Percentiles rank a stretch among this genome's conserved stretches.
Evolutionary conservation across 2,113 vertebrate genomes (phyloP).

Genomic region (Entomyzon cyanotis): DNA sequence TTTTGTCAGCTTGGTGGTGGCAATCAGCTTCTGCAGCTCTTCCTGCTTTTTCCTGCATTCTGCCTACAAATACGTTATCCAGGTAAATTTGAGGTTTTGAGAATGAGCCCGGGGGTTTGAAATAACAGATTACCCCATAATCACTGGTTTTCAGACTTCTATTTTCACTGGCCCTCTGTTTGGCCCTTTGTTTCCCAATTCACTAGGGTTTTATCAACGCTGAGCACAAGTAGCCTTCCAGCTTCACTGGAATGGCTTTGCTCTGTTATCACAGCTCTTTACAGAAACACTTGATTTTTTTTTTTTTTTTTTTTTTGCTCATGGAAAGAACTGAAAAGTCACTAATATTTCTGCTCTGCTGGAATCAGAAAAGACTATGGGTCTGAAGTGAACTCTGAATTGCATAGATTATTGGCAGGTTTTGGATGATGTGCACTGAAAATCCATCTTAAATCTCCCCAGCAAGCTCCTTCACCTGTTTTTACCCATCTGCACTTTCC

Average conservation of each 20-base stretch:
- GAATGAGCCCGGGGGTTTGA: background rate
- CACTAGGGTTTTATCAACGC: background rate
- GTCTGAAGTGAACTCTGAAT: background rate
- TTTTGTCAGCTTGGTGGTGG: background rate
- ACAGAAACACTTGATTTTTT: background rate
- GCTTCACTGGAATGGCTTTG: background rate
- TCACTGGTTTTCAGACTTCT: background rate
- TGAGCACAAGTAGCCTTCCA: background rate
- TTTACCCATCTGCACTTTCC: background rate
- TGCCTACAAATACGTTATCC: background rate
- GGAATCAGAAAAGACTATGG: background rate
- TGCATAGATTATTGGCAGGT: background rate
- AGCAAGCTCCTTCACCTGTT: background rate
- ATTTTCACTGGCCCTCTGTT: background rate
- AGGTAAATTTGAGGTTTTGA: background rate
- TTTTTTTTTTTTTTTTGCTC: background rate
- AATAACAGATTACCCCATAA: background rate
- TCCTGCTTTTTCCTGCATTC: background rate
- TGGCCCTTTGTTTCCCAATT: background rate
- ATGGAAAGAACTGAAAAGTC: background rate
- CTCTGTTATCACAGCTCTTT: background rate
- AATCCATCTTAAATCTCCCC: background rate
- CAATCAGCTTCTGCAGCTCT: background rate
- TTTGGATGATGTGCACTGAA: background rate
- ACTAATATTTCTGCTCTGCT: background rate